phyloP scores from a whole-genome alignment of 2,797 vertebrate species.

The Tolypeutes matacus region DNA sequence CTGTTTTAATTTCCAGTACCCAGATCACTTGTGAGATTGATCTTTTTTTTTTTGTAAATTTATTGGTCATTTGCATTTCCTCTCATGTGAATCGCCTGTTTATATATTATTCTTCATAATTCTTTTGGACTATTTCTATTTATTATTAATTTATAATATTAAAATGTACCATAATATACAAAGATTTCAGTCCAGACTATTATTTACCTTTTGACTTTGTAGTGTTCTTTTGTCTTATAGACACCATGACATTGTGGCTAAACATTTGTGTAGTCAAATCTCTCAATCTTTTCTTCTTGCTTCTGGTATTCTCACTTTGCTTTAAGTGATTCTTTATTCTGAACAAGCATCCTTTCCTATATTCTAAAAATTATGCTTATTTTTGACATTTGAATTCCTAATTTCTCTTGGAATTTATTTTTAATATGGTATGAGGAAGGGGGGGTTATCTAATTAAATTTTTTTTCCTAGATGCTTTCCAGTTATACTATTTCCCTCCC shows the following conservation, averaged over 20 bases:
- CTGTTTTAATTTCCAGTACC: not conserved
- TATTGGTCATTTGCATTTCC: not conserved
- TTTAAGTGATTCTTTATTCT: not conserved
- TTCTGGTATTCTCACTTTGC: not conserved
- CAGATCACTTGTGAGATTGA: not conserved
- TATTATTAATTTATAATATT: not conserved
- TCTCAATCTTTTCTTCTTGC: not conserved
- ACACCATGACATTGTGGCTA: not conserved
- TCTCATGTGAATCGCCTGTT: not conserved
- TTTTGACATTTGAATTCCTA: conserved; percentile 9
- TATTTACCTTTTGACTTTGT: not conserved
- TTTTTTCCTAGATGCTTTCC: not conserved
- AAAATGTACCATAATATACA: not conserved
- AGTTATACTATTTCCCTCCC: not conserved
- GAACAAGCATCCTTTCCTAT: not conserved
- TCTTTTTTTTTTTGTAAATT: not conserved
- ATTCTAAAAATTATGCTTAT: conserved; percentile 6
- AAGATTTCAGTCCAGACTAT: not conserved
- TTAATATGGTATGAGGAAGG: not conserved
- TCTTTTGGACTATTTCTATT: not conserved
- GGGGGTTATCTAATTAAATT: not conserved
- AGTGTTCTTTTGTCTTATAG: not conserved
- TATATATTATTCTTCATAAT: not conserved
- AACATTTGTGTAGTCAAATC: not conserved
- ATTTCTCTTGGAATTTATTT: not conserved